Percentiles rank a stretch among this genome's conserved stretches.
These are phyloP conservation scores for Itoplectis maculator DNA, from an alignment of 2,888 invertebrate genomes.

Conservation along the genomic window DNA sequence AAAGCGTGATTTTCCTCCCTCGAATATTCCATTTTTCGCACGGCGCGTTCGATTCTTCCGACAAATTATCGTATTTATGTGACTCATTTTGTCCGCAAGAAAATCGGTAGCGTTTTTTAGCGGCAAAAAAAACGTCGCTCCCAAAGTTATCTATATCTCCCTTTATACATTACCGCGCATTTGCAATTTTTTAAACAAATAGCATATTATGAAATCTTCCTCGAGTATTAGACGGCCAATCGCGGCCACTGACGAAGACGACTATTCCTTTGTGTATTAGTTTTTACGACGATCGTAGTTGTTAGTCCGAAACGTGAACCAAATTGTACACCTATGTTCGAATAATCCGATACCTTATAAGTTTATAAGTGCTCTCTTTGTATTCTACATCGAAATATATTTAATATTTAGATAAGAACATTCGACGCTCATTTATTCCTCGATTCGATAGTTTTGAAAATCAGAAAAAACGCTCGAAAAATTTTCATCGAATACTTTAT, in stretches of 20 bases:
- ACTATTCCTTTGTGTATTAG: constrained; percentile 34
- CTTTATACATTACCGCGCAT: constrained; percentile 29
- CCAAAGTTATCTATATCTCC: constrained; percentile 62
- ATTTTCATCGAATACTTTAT: constrained; percentile 5
- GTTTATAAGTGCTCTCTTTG: constrained; percentile 65
- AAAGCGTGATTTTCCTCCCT: constrained; percentile 77
- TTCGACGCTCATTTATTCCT: background rate
- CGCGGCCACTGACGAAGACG: constrained; percentile 47
- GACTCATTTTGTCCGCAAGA: constrained; percentile 20
- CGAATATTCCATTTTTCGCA: constrained; percentile 11
- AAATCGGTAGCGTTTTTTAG: constrained; percentile 16
- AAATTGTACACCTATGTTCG: constrained; percentile 55
- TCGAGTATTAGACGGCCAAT: constrained; percentile 63
- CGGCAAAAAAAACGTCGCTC: constrained; percentile 20
- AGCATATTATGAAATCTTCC: constrained; percentile 49
- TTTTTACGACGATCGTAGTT: constrained; percentile 32
- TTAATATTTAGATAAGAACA: constrained; percentile 67
- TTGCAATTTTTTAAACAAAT: constrained; percentile 30
- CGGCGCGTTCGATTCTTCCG: constrained; percentile 36
- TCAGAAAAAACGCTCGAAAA: background rate
- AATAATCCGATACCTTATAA: constrained; percentile 50
- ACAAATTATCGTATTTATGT: constrained; percentile 53
- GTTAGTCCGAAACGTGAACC: constrained; percentile 37
- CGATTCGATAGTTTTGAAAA: no score
- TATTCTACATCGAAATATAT: constrained; percentile 69